Percentiles rank a stretch among this genome's conserved stretches.
These are phyloP conservation scores for Venturia canescens DNA, from an alignment of 1,140 invertebrate genomes.

Conservation along the genomic window DNA sequence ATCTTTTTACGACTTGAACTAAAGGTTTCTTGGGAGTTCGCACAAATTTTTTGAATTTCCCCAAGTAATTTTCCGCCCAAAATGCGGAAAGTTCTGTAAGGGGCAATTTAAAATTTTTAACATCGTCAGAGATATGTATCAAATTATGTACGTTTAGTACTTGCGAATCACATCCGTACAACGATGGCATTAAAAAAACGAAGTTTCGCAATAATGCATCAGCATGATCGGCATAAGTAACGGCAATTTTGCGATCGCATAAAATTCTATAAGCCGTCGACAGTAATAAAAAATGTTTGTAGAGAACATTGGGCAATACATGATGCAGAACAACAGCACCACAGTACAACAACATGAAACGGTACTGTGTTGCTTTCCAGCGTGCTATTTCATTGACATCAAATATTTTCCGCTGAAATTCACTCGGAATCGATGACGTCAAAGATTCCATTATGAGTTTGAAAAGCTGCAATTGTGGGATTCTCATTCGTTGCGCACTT, in stretches of 20 bases:
- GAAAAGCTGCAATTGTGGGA: not conserved
- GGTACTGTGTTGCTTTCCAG: constrained; percentile 49
- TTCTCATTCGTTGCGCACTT: not conserved
- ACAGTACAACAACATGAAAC: constrained; percentile 43
- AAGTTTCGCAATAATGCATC: constrained; percentile 43
- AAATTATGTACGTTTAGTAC: constrained; percentile 55
- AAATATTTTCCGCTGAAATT: constrained; percentile 39
- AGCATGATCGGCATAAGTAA: constrained; percentile 44
- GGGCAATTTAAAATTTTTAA: constrained; percentile 39
- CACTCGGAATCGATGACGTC: not conserved
- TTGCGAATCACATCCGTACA: constrained; percentile 50
- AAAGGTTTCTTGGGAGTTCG: not conserved
- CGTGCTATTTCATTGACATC: constrained; percentile 8
- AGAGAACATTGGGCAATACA: not conserved
- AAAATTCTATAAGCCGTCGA: constrained; percentile 40
- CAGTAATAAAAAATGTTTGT: constrained; percentile 47
- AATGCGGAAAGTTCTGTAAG: constrained; percentile 51
- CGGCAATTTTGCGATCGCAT: not conserved
- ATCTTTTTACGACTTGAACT: not conserved
- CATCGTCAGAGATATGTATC: constrained; percentile 53
- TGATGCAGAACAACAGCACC: not conserved
- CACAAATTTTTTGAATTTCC: constrained; percentile 36
- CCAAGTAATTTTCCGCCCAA: constrained; percentile 52
- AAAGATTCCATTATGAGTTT: not conserved
- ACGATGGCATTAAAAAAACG: constrained; percentile 38